phyloP scores from a whole-genome alignment of 1,140 invertebrate species.

The Caerostris extrusa region DNA sequence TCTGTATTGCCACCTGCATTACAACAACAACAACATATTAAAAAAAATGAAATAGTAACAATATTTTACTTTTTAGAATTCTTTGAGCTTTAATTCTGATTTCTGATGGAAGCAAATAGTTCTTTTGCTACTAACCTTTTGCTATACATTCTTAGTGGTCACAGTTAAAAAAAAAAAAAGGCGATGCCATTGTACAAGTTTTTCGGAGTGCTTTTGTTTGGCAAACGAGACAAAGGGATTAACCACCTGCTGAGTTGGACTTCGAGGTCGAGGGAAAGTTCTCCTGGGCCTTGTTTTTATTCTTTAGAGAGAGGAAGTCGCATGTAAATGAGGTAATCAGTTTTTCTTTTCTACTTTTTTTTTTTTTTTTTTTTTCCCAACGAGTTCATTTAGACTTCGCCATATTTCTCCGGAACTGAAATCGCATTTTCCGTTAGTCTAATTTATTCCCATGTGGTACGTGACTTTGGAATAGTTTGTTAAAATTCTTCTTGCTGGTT shows the following conservation, averaged over 20 bases:
- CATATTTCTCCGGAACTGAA: background rate
- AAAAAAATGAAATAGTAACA: background rate
- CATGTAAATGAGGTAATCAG: background rate
- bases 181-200: background rate
- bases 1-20: too few relatives aligned
- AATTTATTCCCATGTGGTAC: background rate
- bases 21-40: too few relatives aligned
- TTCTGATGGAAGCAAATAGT: background rate
- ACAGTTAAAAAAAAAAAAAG: background rate
- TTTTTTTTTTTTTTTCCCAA: too few relatives aligned
- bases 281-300: background rate
- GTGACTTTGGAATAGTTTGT: background rate
- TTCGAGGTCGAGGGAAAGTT: background rate
- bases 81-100: background rate
- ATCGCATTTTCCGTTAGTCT: background rate
- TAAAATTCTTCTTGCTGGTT: too few relatives aligned
- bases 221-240: slow-evolving; percentile 10
- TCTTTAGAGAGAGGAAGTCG: background rate
- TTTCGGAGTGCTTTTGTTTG: background rate
- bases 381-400: background rate
- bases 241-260: slow-evolving; percentile 10
- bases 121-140: background rate
- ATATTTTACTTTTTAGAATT: background rate
- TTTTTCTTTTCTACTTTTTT: background rate
- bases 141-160: background rate